Conservation (phyloP, 2,797 vertebrate species). For the Lepidocolaptes lacrymiger region DNA sequence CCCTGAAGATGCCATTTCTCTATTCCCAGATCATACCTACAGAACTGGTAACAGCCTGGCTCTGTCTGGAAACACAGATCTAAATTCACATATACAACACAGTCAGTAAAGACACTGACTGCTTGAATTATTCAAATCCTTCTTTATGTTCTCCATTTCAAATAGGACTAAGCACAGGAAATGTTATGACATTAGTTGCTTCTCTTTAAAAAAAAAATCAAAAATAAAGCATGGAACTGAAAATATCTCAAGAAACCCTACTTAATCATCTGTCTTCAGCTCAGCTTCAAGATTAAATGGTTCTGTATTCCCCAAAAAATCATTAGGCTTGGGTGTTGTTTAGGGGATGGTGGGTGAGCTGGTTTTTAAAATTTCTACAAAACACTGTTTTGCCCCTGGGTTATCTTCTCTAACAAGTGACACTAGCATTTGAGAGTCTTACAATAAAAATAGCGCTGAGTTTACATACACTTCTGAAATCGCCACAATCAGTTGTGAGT, state of each 20-base stretch:
- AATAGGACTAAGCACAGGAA: not conserved
- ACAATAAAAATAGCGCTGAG: not conserved
- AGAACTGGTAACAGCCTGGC: not conserved
- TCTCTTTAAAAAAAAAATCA: not conserved
- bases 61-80: conserved; percentile 19
- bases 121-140: not conserved
- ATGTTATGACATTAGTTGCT: not conserved
- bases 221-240: not conserved
- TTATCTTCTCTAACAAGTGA: not conserved
- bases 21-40: not conserved
- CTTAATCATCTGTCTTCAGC: not conserved
- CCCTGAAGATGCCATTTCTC: not conserved
- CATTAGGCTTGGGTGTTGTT: not conserved
- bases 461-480: not conserved
- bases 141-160: not conserved
- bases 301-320: not conserved
- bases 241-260: not conserved
- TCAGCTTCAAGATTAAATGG: not conserved
- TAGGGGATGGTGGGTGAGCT: not conserved
- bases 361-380: not conserved
- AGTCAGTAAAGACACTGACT: not conserved
- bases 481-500: not conserved
- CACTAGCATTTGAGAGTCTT: not conserved
- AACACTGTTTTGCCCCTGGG: not conserved
- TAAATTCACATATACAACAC: not conserved